Evolutionary conservation across 2,113 vertebrate species (phyloP).

Genomic region (Rhadina sibilatrix): DNA sequence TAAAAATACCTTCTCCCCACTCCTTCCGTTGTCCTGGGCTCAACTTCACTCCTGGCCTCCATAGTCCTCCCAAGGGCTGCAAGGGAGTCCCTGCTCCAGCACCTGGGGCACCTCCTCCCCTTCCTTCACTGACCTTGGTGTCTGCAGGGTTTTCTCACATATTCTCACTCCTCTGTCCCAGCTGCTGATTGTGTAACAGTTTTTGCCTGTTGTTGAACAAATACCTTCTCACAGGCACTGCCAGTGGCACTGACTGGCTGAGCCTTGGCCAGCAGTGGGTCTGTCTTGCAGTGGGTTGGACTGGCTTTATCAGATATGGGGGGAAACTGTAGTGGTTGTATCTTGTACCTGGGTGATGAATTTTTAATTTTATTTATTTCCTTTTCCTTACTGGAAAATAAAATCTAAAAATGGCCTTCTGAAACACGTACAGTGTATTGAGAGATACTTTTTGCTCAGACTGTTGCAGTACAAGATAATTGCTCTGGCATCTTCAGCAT

Average conservation of each 20-base stretch:
- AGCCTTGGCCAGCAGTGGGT: not conserved
- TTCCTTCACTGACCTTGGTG: not conserved
- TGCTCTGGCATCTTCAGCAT: not conserved
- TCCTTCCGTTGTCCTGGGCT: not conserved
- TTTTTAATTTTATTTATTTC: not conserved
- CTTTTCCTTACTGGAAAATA: not conserved
- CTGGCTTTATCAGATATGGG: not conserved
- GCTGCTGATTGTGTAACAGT: not conserved
- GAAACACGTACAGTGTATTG: rapidly evolving
- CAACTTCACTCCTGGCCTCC: not conserved
- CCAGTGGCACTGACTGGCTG: not conserved
- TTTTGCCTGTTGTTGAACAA: not conserved
- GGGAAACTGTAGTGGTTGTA: not conserved
- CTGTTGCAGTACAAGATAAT: not conserved
- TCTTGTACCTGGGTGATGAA: not conserved
- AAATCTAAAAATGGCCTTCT: not conserved
- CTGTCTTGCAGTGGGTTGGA: not conserved
- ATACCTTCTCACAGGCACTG: not conserved
- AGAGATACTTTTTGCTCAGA: not conserved
- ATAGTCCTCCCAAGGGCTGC: not conserved
- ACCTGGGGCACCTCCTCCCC: not conserved
- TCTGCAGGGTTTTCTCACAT: not conserved
- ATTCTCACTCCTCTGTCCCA: not conserved
- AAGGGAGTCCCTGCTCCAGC: not conserved
- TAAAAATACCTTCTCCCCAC: not conserved